Base-by-base conservation (phyloP, 1,140 invertebrate species). In the Anagrus nilaparvatae region DNA sequence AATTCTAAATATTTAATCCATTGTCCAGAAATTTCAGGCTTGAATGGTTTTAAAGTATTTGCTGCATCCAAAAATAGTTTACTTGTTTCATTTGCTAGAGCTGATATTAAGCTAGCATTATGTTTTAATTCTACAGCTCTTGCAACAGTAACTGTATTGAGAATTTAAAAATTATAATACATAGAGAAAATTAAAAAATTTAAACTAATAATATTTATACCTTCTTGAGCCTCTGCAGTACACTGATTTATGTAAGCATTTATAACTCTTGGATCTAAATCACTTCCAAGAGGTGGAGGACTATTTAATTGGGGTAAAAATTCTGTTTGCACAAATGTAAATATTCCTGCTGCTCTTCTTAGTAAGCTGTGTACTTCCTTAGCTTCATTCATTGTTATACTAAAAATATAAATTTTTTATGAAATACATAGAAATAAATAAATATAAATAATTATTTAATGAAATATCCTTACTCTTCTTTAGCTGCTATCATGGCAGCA, bases 181-280 rank as follows among this genome's bases (percentile, higher is more conserved):
- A 1, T n/a, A n/a, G n/a, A n/a, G n/a, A 34, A 41, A 36, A 35
- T 24, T 16, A 24, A 20, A 43, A 39, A 33, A 39, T 29, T 14
- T 14, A 29, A 13, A 23, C 12, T 42, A 13, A 21, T n/a, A 37
- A 43, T 24, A 12, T 9, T 31, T 37, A 40, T 57, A 78, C 77
- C 74, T 72, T 84, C 81, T 60, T 84, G 81, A 5, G 81, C 81
- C 63, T 84, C 81, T 23, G 79, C 81, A 25, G 76, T 78, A 56
- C 76, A 80, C 50, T 82, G 80, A 54, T 74, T 70, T 10, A 79
- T 61, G 54, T 83, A 83, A 23, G 78, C 78, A 48, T 71, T 74
- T 36, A 81, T 53, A 14, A 84, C 67, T 21, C 73, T 58, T 12
- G 67, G 65, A 54, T 84, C 79, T 40, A 77, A 65, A 62, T 84